These are phyloP conservation scores for Quadriops clusia DNA, from an alignment of 2,888 invertebrate species.

Conservation along the genomic window DNA sequence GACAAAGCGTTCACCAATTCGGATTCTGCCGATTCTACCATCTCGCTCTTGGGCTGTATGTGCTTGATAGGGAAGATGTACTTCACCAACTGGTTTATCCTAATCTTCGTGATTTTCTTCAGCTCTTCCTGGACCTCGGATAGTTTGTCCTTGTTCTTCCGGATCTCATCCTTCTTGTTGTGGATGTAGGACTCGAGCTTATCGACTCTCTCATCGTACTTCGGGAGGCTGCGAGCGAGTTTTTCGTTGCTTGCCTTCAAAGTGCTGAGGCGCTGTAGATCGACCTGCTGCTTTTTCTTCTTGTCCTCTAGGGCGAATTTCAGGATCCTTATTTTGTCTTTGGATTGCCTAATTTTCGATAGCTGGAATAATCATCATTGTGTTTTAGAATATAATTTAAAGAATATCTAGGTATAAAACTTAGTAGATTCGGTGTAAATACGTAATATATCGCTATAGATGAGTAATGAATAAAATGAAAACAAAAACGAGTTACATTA, in stretches of 20 bases:
- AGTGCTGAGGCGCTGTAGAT: conserved; percentile 27
- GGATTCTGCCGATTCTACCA: conserved; percentile 28
- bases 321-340: conserved; percentile 45
- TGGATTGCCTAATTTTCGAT: conserved; percentile 48
- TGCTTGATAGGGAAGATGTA: conserved; percentile 57
- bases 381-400: no score
- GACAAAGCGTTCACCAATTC: conserved; percentile 38
- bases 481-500: no score
- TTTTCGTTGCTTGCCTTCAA: conserved; percentile 31
- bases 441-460: no score
- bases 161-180: conserved; percentile 41
- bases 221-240: conserved; percentile 43
- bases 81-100: conserved; percentile 50
- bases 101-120: conserved; percentile 44
- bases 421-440: no score
- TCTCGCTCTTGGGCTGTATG: conserved; percentile 36
- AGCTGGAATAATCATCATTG: no score
- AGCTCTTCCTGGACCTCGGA: conserved; percentile 42
- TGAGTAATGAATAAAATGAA: no score
- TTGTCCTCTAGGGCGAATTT: conserved; percentile 45
- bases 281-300: conserved; percentile 32
- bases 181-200: conserved; percentile 45
- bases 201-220: conserved; percentile 51
- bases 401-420: conserved; percentile 10
- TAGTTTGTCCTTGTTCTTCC: conserved; percentile 39